Percentiles rank a stretch among this genome's conserved stretches.
These are phyloP conservation scores for Rhaphigaster nebulosa DNA, from an alignment of 2,888 invertebrate genomes.

Conservation along the genomic window DNA sequence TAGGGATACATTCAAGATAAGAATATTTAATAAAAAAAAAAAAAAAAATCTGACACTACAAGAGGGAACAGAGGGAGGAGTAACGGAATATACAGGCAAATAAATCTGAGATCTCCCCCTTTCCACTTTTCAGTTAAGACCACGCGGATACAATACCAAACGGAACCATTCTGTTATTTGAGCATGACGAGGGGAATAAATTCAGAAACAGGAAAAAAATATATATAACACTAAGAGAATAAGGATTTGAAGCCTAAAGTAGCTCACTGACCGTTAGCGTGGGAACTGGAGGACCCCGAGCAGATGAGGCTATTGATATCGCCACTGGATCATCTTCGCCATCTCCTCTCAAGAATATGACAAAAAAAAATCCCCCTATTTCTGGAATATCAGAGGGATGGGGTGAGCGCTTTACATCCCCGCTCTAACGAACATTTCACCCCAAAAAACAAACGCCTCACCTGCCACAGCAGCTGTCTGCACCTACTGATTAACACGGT, in stretches of 20 bases:
- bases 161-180: conserved; percentile 17
- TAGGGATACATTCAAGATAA: no score
- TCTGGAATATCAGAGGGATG: not conserved
- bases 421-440: conserved; percentile 41
- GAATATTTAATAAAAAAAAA: not conserved
- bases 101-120: not conserved
- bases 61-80: not conserved
- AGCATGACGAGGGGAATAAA: not conserved
- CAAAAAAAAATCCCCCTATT: conserved; percentile 23
- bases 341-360: not conserved
- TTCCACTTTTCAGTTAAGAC: not conserved
- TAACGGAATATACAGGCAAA: not conserved
- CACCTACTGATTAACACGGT: conserved; percentile 26
- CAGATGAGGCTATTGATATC: conserved; percentile 45
- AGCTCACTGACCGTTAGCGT: not conserved
- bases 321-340: not conserved
- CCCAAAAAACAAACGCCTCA: conserved; percentile 32
- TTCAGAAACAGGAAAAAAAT: not conserved
- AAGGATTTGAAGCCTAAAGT: not conserved
- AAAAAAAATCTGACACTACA: not conserved
- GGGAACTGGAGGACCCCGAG: not conserved
- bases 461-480: conserved; percentile 14
- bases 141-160: not conserved
- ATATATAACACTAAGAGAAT: not conserved
- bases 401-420: conserved; percentile 31